Evolutionary conservation across 2,888 invertebrate species (phyloP).

Genomic region (Alcis repandata): DNA sequence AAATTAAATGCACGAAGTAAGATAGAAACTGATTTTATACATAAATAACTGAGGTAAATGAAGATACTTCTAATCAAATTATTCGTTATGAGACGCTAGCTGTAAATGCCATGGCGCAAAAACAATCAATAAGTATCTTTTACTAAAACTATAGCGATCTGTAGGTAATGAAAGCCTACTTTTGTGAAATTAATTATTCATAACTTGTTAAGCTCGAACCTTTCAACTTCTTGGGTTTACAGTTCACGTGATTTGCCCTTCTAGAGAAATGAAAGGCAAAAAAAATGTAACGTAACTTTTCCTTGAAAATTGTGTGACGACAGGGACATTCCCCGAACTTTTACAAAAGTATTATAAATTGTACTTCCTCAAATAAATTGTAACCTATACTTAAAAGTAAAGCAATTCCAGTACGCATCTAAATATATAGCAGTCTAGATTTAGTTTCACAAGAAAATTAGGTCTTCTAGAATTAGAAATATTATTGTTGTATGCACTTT

Average conservation of each 20-base stretch:
- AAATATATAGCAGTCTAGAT: constrained; percentile 22
- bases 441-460: constrained; percentile 42
- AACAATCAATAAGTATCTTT: no score
- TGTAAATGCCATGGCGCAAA: no score
- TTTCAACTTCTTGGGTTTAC: no score
- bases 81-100: no score
- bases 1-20: constrained; percentile 15
- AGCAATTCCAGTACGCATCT: constrained; percentile 5
- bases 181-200: no score
- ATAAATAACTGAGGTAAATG: constrained; percentile 1
- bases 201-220: no score
- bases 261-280: not conserved
- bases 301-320: not conserved
- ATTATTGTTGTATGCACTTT: constrained; percentile 37
- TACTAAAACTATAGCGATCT: no score
- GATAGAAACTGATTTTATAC: not conserved
- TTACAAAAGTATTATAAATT: no score
- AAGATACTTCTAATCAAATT: not conserved
- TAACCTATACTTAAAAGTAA: not conserved
- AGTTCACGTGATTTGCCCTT: no score
- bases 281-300: not conserved
- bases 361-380: not conserved
- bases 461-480: constrained; percentile 44
- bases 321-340: not conserved
- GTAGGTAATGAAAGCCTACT: no score